Conservation (phyloP, 2,888 invertebrate genomes). For the Nomada ferruginata region DNA sequence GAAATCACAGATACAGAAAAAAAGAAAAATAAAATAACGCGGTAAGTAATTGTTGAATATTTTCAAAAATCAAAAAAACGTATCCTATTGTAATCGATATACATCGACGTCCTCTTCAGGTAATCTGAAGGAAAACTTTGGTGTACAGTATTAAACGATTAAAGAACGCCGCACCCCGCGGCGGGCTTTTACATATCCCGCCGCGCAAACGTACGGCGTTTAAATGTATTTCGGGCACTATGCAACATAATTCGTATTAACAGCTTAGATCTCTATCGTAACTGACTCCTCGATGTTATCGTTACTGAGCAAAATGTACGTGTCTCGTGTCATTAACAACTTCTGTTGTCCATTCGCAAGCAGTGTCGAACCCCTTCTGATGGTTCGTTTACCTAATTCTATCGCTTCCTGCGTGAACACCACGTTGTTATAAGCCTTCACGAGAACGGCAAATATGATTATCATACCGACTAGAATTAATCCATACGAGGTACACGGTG, state of each 20-base stretch:
- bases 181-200: not conserved
- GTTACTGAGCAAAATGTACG: constrained; percentile 85
- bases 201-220: not conserved
- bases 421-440: constrained; percentile 91
- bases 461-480: constrained; percentile 89
- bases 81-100: constrained; percentile 33
- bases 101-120: constrained; percentile 24
- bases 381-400: constrained; percentile 90
- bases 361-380: constrained; percentile 88
- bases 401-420: constrained; percentile 90
- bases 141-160: constrained; percentile 53
- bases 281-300: constrained; percentile 65
- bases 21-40: constrained; percentile 1
- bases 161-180: constrained; percentile 4
- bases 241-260: no score
- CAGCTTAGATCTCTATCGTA: constrained; percentile 34
- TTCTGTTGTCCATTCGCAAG: constrained; percentile 87
- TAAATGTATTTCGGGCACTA: not conserved
- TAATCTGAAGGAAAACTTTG: constrained; percentile 49
- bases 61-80: constrained; percentile 1
- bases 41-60: constrained; percentile 12
- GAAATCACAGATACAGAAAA: constrained; percentile 52
- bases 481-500: constrained; percentile 90
- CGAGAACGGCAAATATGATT: constrained; percentile 88
- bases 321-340: constrained; percentile 86